Base-by-base conservation (phyloP, 2,797 vertebrate species). In the Octomys mimax region DNA sequence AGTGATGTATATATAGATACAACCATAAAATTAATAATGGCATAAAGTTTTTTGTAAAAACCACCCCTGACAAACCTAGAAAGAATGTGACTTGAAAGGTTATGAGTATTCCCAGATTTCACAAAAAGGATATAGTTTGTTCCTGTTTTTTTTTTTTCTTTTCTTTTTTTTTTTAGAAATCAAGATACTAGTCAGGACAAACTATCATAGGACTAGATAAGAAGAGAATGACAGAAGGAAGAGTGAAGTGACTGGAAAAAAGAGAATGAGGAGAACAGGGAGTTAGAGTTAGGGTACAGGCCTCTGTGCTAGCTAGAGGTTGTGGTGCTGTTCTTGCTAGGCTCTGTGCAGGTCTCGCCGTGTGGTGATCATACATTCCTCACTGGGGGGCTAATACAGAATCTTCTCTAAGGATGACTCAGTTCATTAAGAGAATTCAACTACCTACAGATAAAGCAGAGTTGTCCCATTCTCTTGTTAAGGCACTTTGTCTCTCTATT, bases 281-380 rank as follows among this genome's bases (percentile, higher is more conserved):
- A 4, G 21, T 14, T 39, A 1, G 13, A 4, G 21, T 14, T 39
- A 1, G 2, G 52, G 26, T 42, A 13, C 0, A 61, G 81, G 16
- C 2, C 7, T 66, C 6, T n/a, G 39, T 84, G 42, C 66, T 39
- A 42, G 33, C 31, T 64, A 14, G 10, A 66, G 10, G 36, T 57
- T 1, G 7, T 22, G 33, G 46, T 19, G 14, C n/a, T 82, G 12
- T 36, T n/a, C 31, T 42, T 80, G 49, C 46, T 36, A 62, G 11
- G 18, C n/a, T 81, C 18, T 68, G 42, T 61, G 46, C 42, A 61
- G 52, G 16, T 89, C 64, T 31, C 3, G 66, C 18, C 77, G n/a
- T 68, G 46, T 42, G 59, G 19, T 81, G 10, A 70, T 21, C 6
- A 33, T 86, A 19, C 0, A 42, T 46, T 66, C 10, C 21, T 42